These are phyloP conservation scores for Coregonus clupeaformis DNA, from an alignment of 2,113 vertebrate genomes.

Conservation along the genomic window DNA sequence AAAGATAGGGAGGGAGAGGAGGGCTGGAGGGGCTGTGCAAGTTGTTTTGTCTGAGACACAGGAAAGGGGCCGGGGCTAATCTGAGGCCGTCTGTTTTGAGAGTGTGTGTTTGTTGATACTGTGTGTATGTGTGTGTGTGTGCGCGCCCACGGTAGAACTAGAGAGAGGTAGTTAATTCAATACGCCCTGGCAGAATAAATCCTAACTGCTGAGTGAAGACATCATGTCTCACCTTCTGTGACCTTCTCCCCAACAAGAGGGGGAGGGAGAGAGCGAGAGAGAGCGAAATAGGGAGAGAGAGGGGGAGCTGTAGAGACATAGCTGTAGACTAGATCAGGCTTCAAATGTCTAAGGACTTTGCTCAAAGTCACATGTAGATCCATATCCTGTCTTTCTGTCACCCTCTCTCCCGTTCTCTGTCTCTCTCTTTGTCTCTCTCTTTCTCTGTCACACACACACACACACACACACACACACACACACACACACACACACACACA, in stretches of 20 bases:
- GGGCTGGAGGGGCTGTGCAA: too few relatives aligned
- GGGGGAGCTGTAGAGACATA: neutral
- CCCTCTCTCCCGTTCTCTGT: neutral
- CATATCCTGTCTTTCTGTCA: neutral
- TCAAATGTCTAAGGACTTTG: too few relatives aligned
- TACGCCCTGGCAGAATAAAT: neutral
- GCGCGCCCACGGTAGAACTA: neutral
- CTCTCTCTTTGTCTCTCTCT: neutral
- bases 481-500: too few relatives aligned
- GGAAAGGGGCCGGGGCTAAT: too few relatives aligned
- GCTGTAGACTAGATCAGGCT: too few relatives aligned
- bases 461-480: too few relatives aligned
- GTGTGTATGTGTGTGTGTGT: slow-evolving; percentile 13
- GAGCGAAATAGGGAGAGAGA: too few relatives aligned
- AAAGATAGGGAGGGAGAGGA: too few relatives aligned
- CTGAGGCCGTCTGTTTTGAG: neutral
- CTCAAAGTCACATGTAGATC: too few relatives aligned
- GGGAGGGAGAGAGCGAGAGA: neutral
- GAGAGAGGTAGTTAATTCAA: neutral
- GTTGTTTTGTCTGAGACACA: too few relatives aligned
- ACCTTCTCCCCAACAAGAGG: slow-evolving; percentile 26
- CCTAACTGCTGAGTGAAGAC: neutral
- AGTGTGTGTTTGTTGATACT: slow-evolving; percentile 10
- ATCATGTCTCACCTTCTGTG: slow-evolving; percentile 28
- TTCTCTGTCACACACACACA: neutral